Base-by-base conservation (phyloP, 2,888 invertebrate species). In the Ariolimax columbianus region DNA sequence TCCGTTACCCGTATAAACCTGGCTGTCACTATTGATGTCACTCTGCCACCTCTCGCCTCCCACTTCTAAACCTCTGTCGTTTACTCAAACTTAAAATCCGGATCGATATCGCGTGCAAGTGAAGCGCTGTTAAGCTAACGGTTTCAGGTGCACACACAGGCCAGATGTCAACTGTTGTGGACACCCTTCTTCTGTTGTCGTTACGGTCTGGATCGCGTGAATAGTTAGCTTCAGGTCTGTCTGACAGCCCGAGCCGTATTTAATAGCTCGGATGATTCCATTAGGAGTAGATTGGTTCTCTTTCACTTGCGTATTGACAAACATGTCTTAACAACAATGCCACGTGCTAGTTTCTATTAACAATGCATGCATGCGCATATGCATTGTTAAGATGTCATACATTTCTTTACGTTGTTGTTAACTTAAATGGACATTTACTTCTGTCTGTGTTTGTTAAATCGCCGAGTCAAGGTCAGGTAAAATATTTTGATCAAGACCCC, bases 101-200 rank as follows among this genome's bases (percentile, higher is more conserved):
- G 14, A 78, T 78, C 63, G 78, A 78, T 63, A 33, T 38, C 66
- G 66, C 33, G n/a, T 70, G n/a, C 47, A 9, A n/a, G 68, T 33
- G 70, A 26, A 30, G 26, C 23, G 80, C 51, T 36, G 80, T 80
- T 80, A 80, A 30, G 43, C 70, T 70, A 68, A 70, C 70, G 70
- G 51, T 30, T 70, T 51, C 14, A 11, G 30, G 23, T 11, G 26
- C 70, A 26, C 33, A 66, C 59, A 79, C 79, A 11, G 30, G 70
- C 80, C 80, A 80, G 80, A 80, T 80, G 80, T 47, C 80, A 68
- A 40, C 63, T 30, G 63, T 79, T 79, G 38, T 9, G 30, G 59
- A 7, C 66, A 19, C 59, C 9, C 14, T 59, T 38, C 30, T 66
- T 17, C n/a, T 26, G 26, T 43, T n/a, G 68, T 47, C 66, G 80